Base-by-base conservation (phyloP, 2,797 vertebrate species). In the Cryptoblepharus egeriae region DNA sequence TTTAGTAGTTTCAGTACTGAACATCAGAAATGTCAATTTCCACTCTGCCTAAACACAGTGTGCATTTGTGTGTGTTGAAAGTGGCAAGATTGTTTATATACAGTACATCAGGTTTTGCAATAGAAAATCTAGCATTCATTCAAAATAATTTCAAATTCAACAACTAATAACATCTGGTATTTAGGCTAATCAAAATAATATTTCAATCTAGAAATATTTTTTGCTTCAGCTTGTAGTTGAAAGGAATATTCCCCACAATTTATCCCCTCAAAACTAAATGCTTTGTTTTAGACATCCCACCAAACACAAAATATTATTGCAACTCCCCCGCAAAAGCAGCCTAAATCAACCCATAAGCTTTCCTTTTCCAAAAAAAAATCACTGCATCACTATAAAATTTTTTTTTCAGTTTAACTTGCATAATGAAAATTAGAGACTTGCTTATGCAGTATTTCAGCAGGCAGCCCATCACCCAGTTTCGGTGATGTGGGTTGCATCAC, bases 21-120 rank as follows among this genome's bases (percentile, higher is more conserved):
- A 28, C 30, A 67, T 60, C 49, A 58, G 37, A 83, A 78, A 73
- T 67, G 35, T 35, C 61, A 58, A 39, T 74, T 84, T 73, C 39
- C 37, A 65, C n/a, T 74, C 61, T 55, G 45, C 20, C 58, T 73
- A 65, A 73, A 65, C 55, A 69, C 32, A 32, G n/a, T 3, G 37
- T 68, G 64, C 55, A 12, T 67, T 49, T 58, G 70, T 73, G 45
- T 35, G 16, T 39, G 58, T 57, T 57, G 39, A 82, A 16, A 37
- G 55, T 52, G 30, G 72, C 30, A 13, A 49, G 42, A n/a, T 6
- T 35, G 26, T 22, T 69, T 67, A 12, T 75, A 55, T 45, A 78
- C 55, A 78, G 64, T 64, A 70, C 35, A 64, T 67, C 69, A 65
- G 64, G 30, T 35, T 35, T 71, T 28, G 22, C 16, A 35, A 4